Percentiles rank a stretch among this genome's conserved stretches.
Evolutionary conservation across 2,888 invertebrate genomes (phyloP).

Genomic region (Epinotia bilunana): DNA sequence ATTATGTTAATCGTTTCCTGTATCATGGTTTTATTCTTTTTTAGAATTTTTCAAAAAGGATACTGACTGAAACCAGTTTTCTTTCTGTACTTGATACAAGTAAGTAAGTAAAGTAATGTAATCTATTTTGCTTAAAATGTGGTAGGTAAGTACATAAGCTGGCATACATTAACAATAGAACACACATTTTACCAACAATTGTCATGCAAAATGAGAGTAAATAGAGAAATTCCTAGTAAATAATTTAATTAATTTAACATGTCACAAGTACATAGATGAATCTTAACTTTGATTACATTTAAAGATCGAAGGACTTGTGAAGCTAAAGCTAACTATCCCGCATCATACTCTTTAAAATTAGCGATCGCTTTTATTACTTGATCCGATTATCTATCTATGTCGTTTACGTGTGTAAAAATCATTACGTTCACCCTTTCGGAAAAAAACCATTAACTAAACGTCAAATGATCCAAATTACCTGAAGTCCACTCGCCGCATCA

Average conservation of each 20-base stretch:
- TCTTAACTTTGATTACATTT: background rate
- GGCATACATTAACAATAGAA: too few species aligned
- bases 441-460: slow-evolving; percentile 31
- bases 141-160: too few species aligned
- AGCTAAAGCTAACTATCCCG: background rate
- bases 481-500: slow-evolving; percentile 12
- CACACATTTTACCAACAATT: too few species aligned
- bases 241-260: too few species aligned
- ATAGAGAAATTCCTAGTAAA: too few species aligned
- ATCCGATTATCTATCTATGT: background rate
- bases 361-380: background rate
- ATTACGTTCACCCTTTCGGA: background rate
- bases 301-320: background rate
- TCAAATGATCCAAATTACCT: slow-evolving; percentile 29
- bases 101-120: too few species aligned
- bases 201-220: too few species aligned
- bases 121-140: too few species aligned
- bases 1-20: too few species aligned
- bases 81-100: background rate
- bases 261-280: background rate
- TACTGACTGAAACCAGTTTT: background rate
- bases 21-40: too few species aligned
- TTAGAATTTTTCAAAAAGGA: too few species aligned
- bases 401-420: slow-evolving; percentile 6
- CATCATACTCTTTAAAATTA: background rate